A percentile compares a stretch with the other conserved stretches of the same genome.
These are phyloP conservation scores for Psettodes erumei DNA, from an alignment of 2,113 vertebrate species.

Conservation along the genomic window DNA sequence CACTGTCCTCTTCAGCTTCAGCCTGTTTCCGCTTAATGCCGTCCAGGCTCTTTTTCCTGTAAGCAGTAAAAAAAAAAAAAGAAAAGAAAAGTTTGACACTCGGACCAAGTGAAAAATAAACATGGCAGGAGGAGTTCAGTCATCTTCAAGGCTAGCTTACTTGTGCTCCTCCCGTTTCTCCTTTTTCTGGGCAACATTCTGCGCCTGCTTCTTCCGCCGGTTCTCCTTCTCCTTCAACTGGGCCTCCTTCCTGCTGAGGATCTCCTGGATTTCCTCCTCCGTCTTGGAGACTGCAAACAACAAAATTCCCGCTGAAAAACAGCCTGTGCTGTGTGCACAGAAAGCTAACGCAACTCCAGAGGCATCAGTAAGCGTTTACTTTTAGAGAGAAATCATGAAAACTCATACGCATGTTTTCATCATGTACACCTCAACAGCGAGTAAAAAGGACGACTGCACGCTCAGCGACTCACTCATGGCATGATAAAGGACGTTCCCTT, in stretches of 20 bases:
- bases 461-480: constrained; percentile 80
- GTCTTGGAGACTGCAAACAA: constrained; percentile 85
- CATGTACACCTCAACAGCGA: constrained; percentile 45
- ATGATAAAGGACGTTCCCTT: constrained; percentile 90
- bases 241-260: constrained; percentile 84
- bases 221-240: constrained; percentile 82
- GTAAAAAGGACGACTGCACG: not conserved
- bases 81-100: accelerated
- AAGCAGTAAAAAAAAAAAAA: accelerated
- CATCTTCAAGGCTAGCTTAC: constrained; percentile 63
- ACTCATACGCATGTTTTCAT: constrained; percentile 65
- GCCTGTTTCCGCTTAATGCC: constrained; percentile 85
- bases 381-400: constrained; percentile 67
- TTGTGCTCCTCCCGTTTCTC: constrained; percentile 81
- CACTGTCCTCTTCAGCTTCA: constrained; percentile 78
- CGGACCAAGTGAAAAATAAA: not conserved
- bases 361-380: constrained; percentile 82
- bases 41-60: constrained; percentile 87
- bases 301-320: not conserved
- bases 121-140: not conserved
- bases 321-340: not conserved
- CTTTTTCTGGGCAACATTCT: constrained; percentile 84
- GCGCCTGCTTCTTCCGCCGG: constrained; percentile 85
- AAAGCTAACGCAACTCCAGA: not conserved
- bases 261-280: constrained; percentile 85